Base-by-base conservation (phyloP, 2,797 vertebrate genomes). In the Petrocephalus schoutedeni region DNA sequence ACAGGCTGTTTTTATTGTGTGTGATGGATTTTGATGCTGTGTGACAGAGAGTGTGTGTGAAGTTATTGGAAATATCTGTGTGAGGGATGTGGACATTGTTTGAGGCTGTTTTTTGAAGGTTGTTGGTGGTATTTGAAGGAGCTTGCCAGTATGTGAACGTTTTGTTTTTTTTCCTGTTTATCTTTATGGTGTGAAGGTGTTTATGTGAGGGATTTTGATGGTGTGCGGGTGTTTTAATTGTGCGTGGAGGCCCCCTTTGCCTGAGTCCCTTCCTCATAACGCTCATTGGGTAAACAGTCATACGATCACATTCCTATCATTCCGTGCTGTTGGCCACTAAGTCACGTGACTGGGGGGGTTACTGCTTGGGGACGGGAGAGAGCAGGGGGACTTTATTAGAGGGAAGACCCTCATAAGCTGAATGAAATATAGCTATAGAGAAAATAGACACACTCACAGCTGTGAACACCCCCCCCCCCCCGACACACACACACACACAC, bases 281-380 rank as follows among this genome's bases (percentile, higher is more conserved):
- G 23, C 87, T 92, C 87, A 89, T 89, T 92, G 89, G 89, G 87
- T 92, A 89, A 92, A 91, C 89, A 90, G 92, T 93, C 92, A 92
- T 92, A 91, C 88, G 87, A 92, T 93, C 90, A 90, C 94, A 94
- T 95, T 94, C 92, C 91, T 92, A 90, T 90, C 92, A 92, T 94
- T 93, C 92, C 89, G 87, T 90, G 61, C 87, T 87, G 87, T 92
- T 92, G 91, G 93, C 91, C 91, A 88, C 91, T 90, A 6, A 49
- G 90, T 94, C 93, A 94, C 92, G 90, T 93, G 92, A 93, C 87
- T 87, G 80, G 56, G 82, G 91, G 90, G 91, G 90, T 86, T 90
- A 90, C 84, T 87, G 64, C 82, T 64, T 87, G 67, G 67, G 89
- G 89, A 84, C 84, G 87, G 89, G 89, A 67, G 85, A 85, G 64